Base-by-base conservation (phyloP, 2,113 vertebrate species). In the Saccopteryx bilineata region DNA sequence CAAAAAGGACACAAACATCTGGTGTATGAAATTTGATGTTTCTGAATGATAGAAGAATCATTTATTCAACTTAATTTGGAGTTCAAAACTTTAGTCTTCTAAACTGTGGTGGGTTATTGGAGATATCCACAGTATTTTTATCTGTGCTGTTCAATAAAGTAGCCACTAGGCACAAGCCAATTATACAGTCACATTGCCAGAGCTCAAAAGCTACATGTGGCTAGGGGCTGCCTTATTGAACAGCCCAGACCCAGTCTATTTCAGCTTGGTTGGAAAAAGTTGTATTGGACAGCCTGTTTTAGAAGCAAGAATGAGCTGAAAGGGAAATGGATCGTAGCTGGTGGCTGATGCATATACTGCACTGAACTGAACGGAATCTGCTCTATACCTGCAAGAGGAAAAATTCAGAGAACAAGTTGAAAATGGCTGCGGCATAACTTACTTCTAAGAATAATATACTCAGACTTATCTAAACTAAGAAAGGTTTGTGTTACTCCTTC, bases 321-420 rank as follows among this genome's bases (percentile, higher is more conserved):
- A 93, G 72, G 68, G 52, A 85, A 52, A 98, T 98, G 87, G 98
- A 99, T 98, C 98, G 97, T 96, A 90, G 76, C 97, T 93, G 93
- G 81, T 69, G 95, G 97, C 94, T 90, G 75, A 93, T n/a, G 98
- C 96, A 96, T 71, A 92, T 68, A 76, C n/a, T 61, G 76, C 26
- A 54, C 46, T 31, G 50, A 1, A 0, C 33, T 95, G 66, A 31
- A 31, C 48, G 28, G 56, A 78, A 97, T 69, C 75, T 74, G 96
- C 60, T 90, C n/a, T 80, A 17, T 12, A 15, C 2, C 10, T 39
- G 39, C 61, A 60, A 81, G 88, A 58, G 19, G 33, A 69, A 48
- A 66, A 52, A 76, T 54, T 58, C 85, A 54, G 89, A 85, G 24
- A 58, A 14, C 0, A 39, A 87, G 58, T 0, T 28, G 97, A 94